A percentile compares a stretch with the other conserved stretches of the same genome.
phyloP scores from a whole-genome alignment of 2,888 invertebrate genomes.

The Hirtodrosophila alboralis region DNA sequence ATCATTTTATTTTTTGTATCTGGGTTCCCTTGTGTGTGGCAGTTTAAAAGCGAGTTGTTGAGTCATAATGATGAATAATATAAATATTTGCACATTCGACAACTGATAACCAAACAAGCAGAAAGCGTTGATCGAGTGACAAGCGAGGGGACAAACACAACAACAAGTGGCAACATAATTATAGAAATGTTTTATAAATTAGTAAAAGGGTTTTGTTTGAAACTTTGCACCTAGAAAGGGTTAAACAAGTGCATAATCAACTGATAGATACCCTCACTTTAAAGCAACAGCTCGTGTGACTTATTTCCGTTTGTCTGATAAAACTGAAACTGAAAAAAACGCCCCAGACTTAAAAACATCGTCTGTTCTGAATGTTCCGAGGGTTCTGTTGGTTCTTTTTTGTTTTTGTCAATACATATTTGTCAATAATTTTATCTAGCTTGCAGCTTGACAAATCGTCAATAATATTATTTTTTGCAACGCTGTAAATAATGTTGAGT shows the following conservation, averaged over 20 bases:
- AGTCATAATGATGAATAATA: constrained; percentile 48
- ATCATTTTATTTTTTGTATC: constrained; percentile 9
- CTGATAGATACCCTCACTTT: not conserved
- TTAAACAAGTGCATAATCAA: not conserved
- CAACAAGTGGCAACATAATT: no score
- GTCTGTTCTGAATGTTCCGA: not conserved
- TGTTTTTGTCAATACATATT: no score
- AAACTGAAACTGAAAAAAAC: constrained; percentile 7
- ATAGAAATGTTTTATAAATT: no score
- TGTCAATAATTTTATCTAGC: constrained; percentile 18
- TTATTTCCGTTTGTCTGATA: constrained; percentile 15
- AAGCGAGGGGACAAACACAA: constrained; percentile 1
- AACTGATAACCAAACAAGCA: constrained; percentile 42
- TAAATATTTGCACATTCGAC: constrained; percentile 37
- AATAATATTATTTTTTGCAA: constrained; percentile 18
- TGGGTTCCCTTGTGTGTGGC: not conserved
- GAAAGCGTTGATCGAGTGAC: constrained; percentile 6
- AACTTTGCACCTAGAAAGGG: no score
- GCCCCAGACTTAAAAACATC: constrained; percentile 11
- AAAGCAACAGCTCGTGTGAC: not conserved
- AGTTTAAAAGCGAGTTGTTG: constrained; percentile 3
- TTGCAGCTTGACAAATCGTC: not conserved
- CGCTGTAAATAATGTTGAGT: constrained; percentile 5
- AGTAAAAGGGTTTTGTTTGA: not conserved
- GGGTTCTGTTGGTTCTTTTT: no score